These are phyloP conservation scores for Hirundo rustica DNA, from an alignment of 2,797 vertebrate species.

Conservation along the genomic window DNA sequence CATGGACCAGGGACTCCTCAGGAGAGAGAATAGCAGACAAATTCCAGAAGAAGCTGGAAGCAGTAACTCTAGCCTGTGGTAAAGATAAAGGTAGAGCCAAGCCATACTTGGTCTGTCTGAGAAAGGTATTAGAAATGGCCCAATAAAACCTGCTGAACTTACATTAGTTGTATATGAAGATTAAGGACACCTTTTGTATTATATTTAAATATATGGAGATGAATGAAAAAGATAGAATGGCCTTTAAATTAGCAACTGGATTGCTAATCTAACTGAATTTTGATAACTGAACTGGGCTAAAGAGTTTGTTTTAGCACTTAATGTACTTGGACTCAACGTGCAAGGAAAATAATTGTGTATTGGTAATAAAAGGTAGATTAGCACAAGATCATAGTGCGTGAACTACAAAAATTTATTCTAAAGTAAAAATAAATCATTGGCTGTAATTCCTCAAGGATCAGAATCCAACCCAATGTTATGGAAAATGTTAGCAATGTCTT, in stretches of 20 bases:
- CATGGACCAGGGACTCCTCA: not conserved
- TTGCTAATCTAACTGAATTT: not conserved
- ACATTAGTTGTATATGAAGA: not conserved
- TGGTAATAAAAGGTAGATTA: constrained; percentile 11
- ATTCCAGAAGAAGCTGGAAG: not conserved
- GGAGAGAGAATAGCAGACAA: not conserved
- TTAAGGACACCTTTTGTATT: not conserved
- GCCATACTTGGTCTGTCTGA: not conserved
- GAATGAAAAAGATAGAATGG: not conserved
- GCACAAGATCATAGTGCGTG: not conserved
- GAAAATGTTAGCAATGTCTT: not conserved
- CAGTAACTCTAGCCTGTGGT: not conserved
- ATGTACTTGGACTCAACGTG: not conserved
- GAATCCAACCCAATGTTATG: not conserved
- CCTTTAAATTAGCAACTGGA: not conserved
- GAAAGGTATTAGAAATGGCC: not conserved
- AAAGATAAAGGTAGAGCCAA: not conserved
- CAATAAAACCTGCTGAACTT: not conserved
- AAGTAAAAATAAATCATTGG: not conserved
- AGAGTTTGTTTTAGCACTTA: not conserved
- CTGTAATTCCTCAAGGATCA: not conserved
- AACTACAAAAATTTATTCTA: not conserved
- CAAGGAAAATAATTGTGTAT: not conserved
- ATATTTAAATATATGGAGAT: not conserved
- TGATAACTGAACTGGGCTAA: not conserved